phyloP scores from a whole-genome alignment of 1,140 invertebrate species.

The Gryllus bimaculatus region DNA sequence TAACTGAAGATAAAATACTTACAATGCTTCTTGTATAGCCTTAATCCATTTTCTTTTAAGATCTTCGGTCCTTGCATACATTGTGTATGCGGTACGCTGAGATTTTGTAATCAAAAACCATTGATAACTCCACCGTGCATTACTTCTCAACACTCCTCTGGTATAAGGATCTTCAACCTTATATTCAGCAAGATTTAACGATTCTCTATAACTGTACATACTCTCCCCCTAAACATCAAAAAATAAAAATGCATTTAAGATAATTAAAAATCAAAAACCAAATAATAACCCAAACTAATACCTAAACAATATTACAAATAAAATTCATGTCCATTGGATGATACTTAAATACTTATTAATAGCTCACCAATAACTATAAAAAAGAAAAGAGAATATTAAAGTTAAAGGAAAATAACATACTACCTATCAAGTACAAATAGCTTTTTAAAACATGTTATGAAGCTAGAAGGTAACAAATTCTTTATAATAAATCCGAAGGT shows the following conservation, averaged over 20 bases:
- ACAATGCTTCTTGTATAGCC: conserved; percentile 84
- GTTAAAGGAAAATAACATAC: too few relatives aligned
- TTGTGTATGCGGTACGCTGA: conserved; percentile 73
- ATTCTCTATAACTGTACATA: conserved; percentile 85
- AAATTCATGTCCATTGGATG: too few relatives aligned
- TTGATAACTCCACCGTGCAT: conserved; percentile 67
- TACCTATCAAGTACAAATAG: too few relatives aligned
- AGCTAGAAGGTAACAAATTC: too few relatives aligned
- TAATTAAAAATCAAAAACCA: neutral
- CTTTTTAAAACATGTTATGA: too few relatives aligned
- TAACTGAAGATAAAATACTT: conserved; percentile 34
- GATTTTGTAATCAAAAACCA: conserved; percentile 77
- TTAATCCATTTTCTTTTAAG: conserved; percentile 84
- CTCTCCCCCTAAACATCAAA: conserved; percentile 52
- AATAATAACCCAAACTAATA: neutral
- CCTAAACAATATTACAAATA: neutral
- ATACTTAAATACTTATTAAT: too few relatives aligned
- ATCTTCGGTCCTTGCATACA: conserved; percentile 82
- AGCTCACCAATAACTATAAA: too few relatives aligned
- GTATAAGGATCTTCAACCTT: conserved; percentile 69
- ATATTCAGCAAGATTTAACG: conserved; percentile 74
- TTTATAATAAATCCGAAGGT: too few relatives aligned
- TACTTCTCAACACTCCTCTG: conserved; percentile 49
- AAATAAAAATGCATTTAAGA: neutral
- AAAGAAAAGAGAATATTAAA: too few relatives aligned